Percentiles rank a stretch among this genome's conserved stretches.
Evolutionary conservation across 2,888 invertebrate genomes (phyloP).

Genomic region (Amphimallon solstitiale): DNA sequence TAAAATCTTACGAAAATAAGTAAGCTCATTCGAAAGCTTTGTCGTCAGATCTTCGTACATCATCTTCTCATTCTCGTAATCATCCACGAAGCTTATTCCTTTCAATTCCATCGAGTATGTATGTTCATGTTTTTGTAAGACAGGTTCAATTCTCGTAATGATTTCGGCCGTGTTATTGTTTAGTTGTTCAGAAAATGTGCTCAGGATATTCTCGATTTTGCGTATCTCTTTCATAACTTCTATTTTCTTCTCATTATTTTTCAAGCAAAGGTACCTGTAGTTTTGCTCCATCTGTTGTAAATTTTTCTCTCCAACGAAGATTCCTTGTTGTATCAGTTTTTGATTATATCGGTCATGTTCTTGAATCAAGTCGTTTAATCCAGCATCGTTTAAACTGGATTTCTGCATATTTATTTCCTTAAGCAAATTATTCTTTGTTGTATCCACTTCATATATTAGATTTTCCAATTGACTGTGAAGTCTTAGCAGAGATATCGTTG

Average conservation of each 20-base stretch:
- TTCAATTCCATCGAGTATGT: neutral
- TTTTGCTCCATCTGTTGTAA: neutral
- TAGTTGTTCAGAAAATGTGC: neutral
- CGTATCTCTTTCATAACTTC: neutral
- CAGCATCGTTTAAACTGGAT: neutral
- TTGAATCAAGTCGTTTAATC: neutral
- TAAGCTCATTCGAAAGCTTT: no score
- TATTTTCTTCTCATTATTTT: neutral
- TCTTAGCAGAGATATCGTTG: neutral
- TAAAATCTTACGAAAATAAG: no score
- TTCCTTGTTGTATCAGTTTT: neutral
- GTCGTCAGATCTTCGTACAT: no score
- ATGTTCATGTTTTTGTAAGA: neutral
- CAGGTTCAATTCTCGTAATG: neutral
- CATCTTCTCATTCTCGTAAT: no score
- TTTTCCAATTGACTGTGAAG: neutral
- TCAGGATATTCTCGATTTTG: slow-evolving; percentile 1
- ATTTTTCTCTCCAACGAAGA: neutral
- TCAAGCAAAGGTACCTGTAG: neutral
- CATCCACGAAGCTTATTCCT: no score
- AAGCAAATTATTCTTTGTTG: neutral
- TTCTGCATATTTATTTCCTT: neutral
- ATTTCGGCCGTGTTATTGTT: neutral
- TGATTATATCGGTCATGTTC: neutral
- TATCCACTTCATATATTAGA: neutral